A percentile compares a stretch with the other conserved stretches of the same genome.
Evolutionary conservation across 2,113 vertebrate species (phyloP).

Genomic region (Helogale parvula): DNA sequence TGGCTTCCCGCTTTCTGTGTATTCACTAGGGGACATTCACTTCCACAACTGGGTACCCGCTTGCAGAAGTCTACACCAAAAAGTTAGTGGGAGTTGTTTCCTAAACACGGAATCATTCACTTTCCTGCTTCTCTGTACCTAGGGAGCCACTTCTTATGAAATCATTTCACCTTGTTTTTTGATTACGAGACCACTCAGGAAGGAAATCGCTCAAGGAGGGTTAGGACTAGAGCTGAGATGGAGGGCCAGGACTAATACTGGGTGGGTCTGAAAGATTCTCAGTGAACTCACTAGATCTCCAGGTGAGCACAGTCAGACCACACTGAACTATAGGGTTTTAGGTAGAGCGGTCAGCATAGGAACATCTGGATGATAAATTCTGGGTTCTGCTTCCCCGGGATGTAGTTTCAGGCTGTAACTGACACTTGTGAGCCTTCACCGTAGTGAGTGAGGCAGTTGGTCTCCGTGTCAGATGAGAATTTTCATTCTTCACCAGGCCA

Average conservation of each 20-base stretch:
- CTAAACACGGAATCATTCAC: neutral
- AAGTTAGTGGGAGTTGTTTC: neutral
- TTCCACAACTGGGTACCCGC: neutral
- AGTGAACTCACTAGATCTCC: neutral
- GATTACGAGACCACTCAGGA: neutral
- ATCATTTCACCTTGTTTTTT: neutral
- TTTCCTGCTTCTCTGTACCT: neutral
- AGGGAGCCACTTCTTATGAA: neutral
- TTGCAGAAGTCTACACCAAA: neutral
- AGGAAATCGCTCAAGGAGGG: neutral
- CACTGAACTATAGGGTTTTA: neutral
- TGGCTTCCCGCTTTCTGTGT: neutral
- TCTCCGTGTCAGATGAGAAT: neutral
- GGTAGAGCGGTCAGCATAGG: neutral
- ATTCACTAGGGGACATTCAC: neutral
- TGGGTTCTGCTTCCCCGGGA: neutral
- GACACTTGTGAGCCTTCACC: neutral
- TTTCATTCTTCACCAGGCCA: constrained; percentile 38
- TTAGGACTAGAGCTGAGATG: neutral
- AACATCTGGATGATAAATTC: constrained; percentile 1
- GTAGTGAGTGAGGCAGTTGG: neutral
- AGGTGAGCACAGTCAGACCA: neutral
- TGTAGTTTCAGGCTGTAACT: neutral
- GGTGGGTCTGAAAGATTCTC: neutral
- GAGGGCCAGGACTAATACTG: neutral